Evolutionary conservation across 2,113 vertebrate species (phyloP).

Genomic region (Proteles cristata): DNA sequence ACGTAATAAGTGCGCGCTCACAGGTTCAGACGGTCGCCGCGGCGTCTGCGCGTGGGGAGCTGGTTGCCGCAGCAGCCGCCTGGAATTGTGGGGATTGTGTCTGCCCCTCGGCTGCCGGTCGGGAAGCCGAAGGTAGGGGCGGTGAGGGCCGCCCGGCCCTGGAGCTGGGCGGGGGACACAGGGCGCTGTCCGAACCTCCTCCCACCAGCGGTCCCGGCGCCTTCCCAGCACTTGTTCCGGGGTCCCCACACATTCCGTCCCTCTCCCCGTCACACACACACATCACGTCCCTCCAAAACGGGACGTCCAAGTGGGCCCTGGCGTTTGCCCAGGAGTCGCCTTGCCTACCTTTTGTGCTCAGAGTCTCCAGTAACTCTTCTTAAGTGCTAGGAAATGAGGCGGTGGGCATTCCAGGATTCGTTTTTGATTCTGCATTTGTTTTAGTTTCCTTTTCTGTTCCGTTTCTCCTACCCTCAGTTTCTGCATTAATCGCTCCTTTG

Average conservation of each 20-base stretch:
- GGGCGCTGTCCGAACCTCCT: background rate
- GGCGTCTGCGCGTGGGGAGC: slow-evolving; percentile 65
- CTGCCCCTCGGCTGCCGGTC: slow-evolving; percentile 63
- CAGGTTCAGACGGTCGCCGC: background rate
- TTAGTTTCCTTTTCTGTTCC: background rate
- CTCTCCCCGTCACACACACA: background rate
- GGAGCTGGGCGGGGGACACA: background rate
- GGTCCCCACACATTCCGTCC: background rate
- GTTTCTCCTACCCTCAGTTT: background rate
- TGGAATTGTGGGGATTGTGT: slow-evolving; percentile 81
- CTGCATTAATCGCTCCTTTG: background rate
- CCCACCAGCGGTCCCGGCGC: background rate
- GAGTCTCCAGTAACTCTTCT: background rate
- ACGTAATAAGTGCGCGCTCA: slow-evolving; percentile 45
- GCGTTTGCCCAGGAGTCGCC: background rate
- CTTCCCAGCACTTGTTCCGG: background rate
- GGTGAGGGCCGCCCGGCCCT: background rate
- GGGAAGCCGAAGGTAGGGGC: slow-evolving; percentile 79
- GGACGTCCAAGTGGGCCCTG: background rate
- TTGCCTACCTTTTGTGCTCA: background rate
- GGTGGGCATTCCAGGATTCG: background rate
- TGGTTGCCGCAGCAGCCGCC: slow-evolving; percentile 59
- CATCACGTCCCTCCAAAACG: background rate
- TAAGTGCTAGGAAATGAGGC: background rate
- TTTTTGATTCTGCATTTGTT: background rate